Percentiles rank a stretch among this genome's conserved stretches.
Evolutionary conservation across 2,888 invertebrate species (phyloP).

Genomic region (Nomada hirtipes): DNA sequence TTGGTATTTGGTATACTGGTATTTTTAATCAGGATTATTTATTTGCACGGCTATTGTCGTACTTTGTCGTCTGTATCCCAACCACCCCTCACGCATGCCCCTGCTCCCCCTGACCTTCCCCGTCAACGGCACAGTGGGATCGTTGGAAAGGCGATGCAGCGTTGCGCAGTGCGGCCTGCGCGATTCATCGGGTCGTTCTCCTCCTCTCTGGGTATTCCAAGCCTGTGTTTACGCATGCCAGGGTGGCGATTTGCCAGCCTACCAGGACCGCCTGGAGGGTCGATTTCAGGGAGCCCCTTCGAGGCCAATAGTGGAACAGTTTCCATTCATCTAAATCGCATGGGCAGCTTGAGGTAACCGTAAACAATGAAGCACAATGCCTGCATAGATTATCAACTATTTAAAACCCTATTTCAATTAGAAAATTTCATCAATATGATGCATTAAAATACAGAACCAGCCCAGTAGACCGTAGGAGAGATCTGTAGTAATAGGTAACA

Average conservation of each 20-base stretch:
- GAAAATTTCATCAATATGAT: too few species aligned
- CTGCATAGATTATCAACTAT: too few species aligned
- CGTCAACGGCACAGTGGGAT: constrained; percentile 21
- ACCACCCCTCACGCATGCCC: constrained; percentile 57
- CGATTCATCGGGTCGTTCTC: constrained; percentile 58
- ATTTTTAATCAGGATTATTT: too few species aligned
- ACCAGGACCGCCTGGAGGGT: constrained; percentile 46
- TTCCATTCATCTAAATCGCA: too few species aligned
- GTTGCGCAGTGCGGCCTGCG: constrained; percentile 64
- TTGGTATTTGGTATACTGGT: too few species aligned
- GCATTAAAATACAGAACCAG: too few species aligned
- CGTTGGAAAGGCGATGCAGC: constrained; percentile 43
- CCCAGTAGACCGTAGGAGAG: too few species aligned
- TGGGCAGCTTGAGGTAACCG: too few species aligned
- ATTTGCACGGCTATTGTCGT: not conserved
- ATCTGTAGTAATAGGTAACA: too few species aligned
- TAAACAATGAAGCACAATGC: too few species aligned
- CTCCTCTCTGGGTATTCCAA: constrained; percentile 37
- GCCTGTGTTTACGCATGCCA: constrained; percentile 63
- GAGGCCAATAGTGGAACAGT: constrained; percentile 6
- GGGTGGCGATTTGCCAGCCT: constrained; percentile 41
- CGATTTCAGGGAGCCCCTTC: constrained; percentile 21
- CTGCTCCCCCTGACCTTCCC: constrained; percentile 19
- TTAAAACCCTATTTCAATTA: too few species aligned
- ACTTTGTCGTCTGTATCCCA: not conserved